Percentiles rank a stretch among this genome's conserved stretches.
Conservation (phyloP, 2,797 vertebrate species). For the Cetoscarus ocellatus region DNA sequence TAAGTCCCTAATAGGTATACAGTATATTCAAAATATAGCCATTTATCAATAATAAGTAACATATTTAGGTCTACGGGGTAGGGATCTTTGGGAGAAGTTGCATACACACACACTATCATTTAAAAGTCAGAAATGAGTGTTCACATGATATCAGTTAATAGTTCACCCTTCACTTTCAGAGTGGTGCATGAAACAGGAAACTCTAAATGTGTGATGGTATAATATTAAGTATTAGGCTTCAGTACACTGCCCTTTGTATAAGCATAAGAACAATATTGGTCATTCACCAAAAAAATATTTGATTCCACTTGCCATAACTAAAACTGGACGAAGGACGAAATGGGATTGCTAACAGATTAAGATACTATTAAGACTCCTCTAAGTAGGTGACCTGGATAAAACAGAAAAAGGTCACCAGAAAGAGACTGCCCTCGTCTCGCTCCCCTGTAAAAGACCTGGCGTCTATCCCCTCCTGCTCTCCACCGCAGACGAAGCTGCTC, state of each 20-base stretch:
- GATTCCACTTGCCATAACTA: slow-evolving; percentile 27
- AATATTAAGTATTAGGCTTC: slow-evolving; percentile 41
- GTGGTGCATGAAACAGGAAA: slow-evolving; percentile 46
- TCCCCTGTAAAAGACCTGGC: slow-evolving; percentile 31
- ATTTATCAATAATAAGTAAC: slow-evolving; percentile 58
- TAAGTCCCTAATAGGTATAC: slow-evolving; percentile 58
- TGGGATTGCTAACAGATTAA: slow-evolving; percentile 27
- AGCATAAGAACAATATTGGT: slow-evolving; percentile 47
- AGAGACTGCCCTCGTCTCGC: slow-evolving; percentile 33
- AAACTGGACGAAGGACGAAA: slow-evolving; percentile 25
- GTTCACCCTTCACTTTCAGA: slow-evolving; percentile 47
- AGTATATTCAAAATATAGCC: slow-evolving; percentile 64
- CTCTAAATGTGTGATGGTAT: slow-evolving; percentile 59
- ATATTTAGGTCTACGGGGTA: slow-evolving; percentile 50
- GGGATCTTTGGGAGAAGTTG: slow-evolving; percentile 64
- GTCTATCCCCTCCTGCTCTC: slow-evolving; percentile 46
- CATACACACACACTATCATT: slow-evolving; percentile 66
- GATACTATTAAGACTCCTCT: slow-evolving; percentile 30
- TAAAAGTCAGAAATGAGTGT: slow-evolving; percentile 60
- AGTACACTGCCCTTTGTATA: slow-evolving; percentile 46
- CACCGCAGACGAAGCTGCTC: slow-evolving; percentile 41
- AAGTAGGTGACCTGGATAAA: slow-evolving; percentile 30
- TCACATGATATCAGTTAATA: slow-evolving; percentile 53
- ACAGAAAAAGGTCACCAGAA: slow-evolving; percentile 51
- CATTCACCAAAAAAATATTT: slow-evolving; percentile 50